These are phyloP conservation scores for Enteromius viviparus DNA, from an alignment of 2,797 vertebrate species.

Conservation along the genomic window DNA sequence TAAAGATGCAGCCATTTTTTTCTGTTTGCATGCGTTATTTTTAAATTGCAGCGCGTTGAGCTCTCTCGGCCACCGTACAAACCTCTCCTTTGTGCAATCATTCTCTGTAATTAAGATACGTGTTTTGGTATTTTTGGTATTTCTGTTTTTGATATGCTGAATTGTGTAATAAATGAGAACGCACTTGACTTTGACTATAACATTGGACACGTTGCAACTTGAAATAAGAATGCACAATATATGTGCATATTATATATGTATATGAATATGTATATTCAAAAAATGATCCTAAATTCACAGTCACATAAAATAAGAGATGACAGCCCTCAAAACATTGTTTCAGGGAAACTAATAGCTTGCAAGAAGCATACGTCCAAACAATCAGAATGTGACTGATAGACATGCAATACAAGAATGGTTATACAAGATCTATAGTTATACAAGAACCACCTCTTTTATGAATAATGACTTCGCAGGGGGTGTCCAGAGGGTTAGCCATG, in stretches of 20 bases:
- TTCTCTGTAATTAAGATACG: too few species aligned
- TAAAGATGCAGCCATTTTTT: too few species aligned
- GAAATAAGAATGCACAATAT: background rate
- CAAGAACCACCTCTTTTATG: constrained; percentile 24
- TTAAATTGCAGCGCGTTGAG: too few species aligned
- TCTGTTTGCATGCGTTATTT: too few species aligned
- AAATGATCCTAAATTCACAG: background rate
- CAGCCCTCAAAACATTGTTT: background rate
- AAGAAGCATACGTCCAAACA: background rate
- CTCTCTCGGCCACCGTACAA: too few species aligned
- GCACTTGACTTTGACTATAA: too few species aligned
- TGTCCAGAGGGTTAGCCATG: constrained; percentile 69
- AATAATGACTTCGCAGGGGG: constrained; percentile 76
- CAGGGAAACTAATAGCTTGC: background rate
- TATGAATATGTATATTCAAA: background rate
- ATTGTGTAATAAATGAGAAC: too few species aligned
- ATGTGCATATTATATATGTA: too few species aligned
- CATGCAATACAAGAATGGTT: background rate
- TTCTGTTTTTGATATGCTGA: too few species aligned
- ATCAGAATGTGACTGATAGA: background rate
- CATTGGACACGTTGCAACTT: too few species aligned
- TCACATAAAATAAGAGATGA: background rate
- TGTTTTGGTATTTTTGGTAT: too few species aligned
- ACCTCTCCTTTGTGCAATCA: too few species aligned
- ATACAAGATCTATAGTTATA: background rate